Evolutionary conservation across 2,888 invertebrate genomes (phyloP).

Genomic region (Cryptophagus acutangulus): DNA sequence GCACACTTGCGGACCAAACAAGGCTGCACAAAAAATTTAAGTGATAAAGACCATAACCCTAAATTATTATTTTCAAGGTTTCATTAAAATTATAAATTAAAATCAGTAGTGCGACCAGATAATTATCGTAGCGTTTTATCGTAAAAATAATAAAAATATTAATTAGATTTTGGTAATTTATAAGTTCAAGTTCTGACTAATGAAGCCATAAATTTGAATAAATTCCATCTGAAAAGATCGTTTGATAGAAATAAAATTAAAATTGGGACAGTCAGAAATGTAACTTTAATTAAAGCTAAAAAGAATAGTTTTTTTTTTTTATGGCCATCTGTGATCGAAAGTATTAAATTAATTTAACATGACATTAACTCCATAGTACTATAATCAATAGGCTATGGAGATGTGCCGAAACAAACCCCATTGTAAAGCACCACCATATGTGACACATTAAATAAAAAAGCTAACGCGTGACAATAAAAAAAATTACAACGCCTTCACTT

Average conservation of each 20-base stretch:
- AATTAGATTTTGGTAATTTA: too few species aligned
- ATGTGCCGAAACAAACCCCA: slow-evolving; percentile 29
- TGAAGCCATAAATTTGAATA: slow-evolving; percentile 1
- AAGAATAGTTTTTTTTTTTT: too few species aligned
- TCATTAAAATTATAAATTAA: too few species aligned
- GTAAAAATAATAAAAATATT: too few species aligned
- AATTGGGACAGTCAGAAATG: background rate
- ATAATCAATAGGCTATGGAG: slow-evolving; percentile 35
- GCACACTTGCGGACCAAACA: too few species aligned
- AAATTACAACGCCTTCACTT: slow-evolving; percentile 35
- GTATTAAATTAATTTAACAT: slow-evolving; percentile 38
- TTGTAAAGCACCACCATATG: slow-evolving; percentile 36
- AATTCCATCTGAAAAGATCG: background rate
- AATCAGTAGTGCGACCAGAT: too few species aligned
- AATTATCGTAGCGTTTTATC: too few species aligned
- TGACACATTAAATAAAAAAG: slow-evolving; percentile 30
- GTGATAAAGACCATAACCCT: too few species aligned
- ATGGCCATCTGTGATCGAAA: too few species aligned
- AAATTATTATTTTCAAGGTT: too few species aligned
- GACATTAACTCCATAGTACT: slow-evolving; percentile 39
- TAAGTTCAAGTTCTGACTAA: too few species aligned
- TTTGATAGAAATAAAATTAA: background rate
- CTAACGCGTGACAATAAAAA: slow-evolving; percentile 36
- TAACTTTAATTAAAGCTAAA: slow-evolving; percentile 8
- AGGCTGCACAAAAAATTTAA: too few species aligned